A percentile compares a stretch with the other conserved stretches of the same genome.
Evolutionary conservation across 2,888 invertebrate species (phyloP).

Genomic region (Leptodirus hochenwartii): DNA sequence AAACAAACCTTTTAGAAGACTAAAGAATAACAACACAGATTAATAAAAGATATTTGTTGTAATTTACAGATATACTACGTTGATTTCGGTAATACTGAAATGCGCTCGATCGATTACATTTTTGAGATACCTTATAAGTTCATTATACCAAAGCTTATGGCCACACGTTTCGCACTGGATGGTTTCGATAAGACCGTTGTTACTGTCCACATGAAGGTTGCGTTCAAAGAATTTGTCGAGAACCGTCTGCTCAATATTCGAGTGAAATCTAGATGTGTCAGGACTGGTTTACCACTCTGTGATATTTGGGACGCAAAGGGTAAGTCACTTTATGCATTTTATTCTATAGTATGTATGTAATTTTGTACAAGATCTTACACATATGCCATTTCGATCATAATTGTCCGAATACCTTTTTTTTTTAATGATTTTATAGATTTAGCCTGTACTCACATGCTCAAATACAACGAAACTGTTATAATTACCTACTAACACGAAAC

Average conservation of each 20-base stretch:
- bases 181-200: conserved; percentile 39
- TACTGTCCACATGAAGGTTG: conserved; percentile 41
- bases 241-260: conserved; percentile 43
- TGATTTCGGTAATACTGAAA: conserved; percentile 63
- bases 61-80: conserved; percentile 44
- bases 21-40: too few species aligned
- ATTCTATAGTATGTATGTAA: too few species aligned
- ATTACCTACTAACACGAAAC: too few species aligned
- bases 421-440: too few species aligned
- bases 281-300: conserved; percentile 58
- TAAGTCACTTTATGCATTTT: too few species aligned
- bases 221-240: conserved; percentile 50
- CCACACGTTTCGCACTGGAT: conserved; percentile 53
- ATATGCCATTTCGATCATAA: too few species aligned
- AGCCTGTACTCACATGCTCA: too few species aligned
- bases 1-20: too few species aligned
- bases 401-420: too few species aligned
- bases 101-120: conserved; percentile 48
- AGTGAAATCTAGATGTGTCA: conserved; percentile 38
- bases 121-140: conserved; percentile 58
- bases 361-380: too few species aligned
- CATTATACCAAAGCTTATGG: conserved; percentile 53
- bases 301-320: conserved; percentile 41
- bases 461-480: too few species aligned
- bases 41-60: conserved; percentile 4